phyloP scores from a whole-genome alignment of 2,113 vertebrate species.

The Pseudonaja textilis region DNA sequence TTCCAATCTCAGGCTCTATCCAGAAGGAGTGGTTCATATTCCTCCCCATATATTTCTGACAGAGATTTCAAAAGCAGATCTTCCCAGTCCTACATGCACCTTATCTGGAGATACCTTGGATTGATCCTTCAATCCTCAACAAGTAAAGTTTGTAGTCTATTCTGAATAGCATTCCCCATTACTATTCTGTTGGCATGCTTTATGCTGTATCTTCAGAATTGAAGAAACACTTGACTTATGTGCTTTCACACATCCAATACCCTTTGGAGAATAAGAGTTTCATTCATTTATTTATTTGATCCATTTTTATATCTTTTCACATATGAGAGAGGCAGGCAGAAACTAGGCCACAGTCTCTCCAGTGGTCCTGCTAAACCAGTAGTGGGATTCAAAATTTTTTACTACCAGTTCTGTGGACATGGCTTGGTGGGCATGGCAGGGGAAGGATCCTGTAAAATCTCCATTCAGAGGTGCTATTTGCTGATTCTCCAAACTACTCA shows the following conservation, averaged over 20 bases:
- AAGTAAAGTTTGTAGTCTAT: background rate
- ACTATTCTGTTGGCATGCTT: background rate
- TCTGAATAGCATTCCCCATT: background rate
- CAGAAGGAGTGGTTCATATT: background rate
- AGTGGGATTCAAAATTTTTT: no score
- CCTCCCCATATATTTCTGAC: background rate
- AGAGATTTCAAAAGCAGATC: background rate
- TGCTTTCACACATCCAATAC: background rate
- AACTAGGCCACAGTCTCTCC: background rate
- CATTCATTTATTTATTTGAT: background rate
- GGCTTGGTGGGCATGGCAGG: no score
- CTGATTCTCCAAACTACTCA: no score
- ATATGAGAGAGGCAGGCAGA: background rate
- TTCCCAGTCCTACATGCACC: background rate
- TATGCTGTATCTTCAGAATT: slow-evolving; percentile 14
- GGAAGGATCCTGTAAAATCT: no score
- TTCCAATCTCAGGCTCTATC: background rate
- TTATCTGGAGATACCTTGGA: background rate
- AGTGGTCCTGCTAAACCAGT: background rate
- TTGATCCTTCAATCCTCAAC: background rate
- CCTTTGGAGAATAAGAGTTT: background rate
- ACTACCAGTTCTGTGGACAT: no score
- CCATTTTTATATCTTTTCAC: background rate
- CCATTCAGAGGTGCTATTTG: no score
- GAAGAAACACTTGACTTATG: background rate